Base-by-base conservation (phyloP, 2,797 vertebrate genomes). In the Brachyrhaphis roseni region DNA sequence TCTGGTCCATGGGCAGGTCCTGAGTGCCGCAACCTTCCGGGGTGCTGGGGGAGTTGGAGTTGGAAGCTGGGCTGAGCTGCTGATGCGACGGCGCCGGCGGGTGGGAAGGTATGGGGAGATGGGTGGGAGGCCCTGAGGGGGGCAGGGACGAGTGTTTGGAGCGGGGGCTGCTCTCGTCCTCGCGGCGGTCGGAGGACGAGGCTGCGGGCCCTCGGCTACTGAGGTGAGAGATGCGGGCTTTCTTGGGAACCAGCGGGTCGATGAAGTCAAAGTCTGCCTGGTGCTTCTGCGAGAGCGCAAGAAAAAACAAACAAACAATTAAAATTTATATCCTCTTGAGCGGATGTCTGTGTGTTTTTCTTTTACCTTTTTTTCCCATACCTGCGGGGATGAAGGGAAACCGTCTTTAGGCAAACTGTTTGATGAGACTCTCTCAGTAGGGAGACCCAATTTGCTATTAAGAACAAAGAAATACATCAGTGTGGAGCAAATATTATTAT, bases 21-120 rank as follows among this genome's bases (percentile, higher is more conserved):
- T 98, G 97, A 72, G 96, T 97, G 78, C 97, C 97, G 5, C 92
- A 94, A 85, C 97, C 96, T 91, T 97, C 97, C 0, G 97, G 96
- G 82, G 97, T 98, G 94, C 96, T 97, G 57, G 97, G 97, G 59
- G 96, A 98, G 87, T 95, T 96, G 84, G 96, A 97, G 94, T 94
- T 96, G 78, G 96, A 97, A 90, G 96, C 95, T 8, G 95, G 93
- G 84, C 94, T 96, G 72, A 95, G 96, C 79, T 95, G 95, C 75
- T 94, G 95, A 82, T 93, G 96, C 90, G 89, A 92, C 87, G 92
- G 80, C n/a, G 94, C 94, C 80, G 95, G 23, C 34, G 94, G 78
- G 90, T 94, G 86, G 91, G 92, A 88, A 53, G 79, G 91, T 81
- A 90, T 77, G 73, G 92, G 95, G 47, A 84, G 80, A 81, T 88